Evolutionary conservation across 1,140 invertebrate genomes (phyloP).

Genomic region (Ceratosolen fusciceps): DNA sequence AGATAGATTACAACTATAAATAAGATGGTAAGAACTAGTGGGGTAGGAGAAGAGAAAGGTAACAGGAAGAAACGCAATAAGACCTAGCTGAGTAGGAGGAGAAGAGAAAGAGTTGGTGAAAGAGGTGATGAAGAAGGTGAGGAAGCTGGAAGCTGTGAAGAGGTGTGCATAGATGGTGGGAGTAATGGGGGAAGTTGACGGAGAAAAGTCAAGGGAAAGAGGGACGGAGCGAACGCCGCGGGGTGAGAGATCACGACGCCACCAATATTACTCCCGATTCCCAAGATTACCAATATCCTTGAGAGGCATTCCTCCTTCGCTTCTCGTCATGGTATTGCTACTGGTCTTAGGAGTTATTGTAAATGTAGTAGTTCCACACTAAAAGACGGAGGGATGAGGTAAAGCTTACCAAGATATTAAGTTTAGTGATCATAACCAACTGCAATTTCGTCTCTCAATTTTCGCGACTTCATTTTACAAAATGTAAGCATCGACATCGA

Average conservation of each 20-base stretch:
- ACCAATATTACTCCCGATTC: slow-evolving; percentile 67
- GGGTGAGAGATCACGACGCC: slow-evolving; percentile 68
- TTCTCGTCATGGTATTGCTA: background rate
- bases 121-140: background rate
- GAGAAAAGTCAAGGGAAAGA: slow-evolving; percentile 31
- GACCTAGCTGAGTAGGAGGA: too few relatives aligned
- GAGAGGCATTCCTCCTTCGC: slow-evolving; percentile 52
- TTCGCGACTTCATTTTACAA: slow-evolving; percentile 65
- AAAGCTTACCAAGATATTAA: slow-evolving; percentile 70
- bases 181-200: slow-evolving; percentile 16
- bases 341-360: slow-evolving; percentile 52
- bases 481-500: background rate
- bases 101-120: background rate
- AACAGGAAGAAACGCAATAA: too few relatives aligned
- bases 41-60: background rate
- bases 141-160: background rate
- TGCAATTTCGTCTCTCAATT: slow-evolving; percentile 55
- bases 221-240: slow-evolving; percentile 44
- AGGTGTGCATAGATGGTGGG: slow-evolving; percentile 33
- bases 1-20: background rate
- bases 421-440: slow-evolving; percentile 27
- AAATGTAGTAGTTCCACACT: slow-evolving; percentile 63
- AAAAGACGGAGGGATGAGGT: slow-evolving; percentile 61
- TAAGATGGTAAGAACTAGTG: background rate
- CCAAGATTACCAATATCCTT: slow-evolving; percentile 72